These are phyloP conservation scores for Cosmia pyralina DNA, from an alignment of 2,888 invertebrate genomes.

Conservation along the genomic window DNA sequence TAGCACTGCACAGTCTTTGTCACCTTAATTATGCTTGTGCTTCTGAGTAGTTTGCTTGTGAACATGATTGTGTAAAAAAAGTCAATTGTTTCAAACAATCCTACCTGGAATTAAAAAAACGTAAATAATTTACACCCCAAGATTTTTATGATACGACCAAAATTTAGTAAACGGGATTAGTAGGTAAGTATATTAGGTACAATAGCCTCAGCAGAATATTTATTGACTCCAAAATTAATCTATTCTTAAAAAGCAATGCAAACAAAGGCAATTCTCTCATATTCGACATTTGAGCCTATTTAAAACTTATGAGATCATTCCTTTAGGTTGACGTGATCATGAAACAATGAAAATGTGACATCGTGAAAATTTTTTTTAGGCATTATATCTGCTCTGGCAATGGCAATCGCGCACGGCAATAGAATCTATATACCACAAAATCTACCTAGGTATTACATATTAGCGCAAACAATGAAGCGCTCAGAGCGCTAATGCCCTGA, in stretches of 20 bases:
- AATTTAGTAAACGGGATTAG: no score
- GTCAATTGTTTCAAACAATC: neutral
- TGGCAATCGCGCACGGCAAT: no score
- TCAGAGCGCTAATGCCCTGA: no score
- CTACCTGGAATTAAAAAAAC: neutral
- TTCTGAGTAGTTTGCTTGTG: neutral
- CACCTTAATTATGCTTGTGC: neutral
- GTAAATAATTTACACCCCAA: no score
- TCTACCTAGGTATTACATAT: no score
- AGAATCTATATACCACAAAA: no score
- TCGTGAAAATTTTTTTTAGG: neutral
- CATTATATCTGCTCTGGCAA: no score
- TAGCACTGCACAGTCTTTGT: neutral
- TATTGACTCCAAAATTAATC: no score
- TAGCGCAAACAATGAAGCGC: no score
- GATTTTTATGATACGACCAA: no score
- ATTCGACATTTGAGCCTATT: neutral
- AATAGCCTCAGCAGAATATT: no score
- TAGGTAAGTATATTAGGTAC: no score
- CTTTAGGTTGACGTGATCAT: slow-evolving; percentile 2
- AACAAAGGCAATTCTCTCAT: neutral
- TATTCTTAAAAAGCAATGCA: neutral
- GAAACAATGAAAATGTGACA: neutral
- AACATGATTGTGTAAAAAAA: neutral
- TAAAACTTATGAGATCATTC: neutral